Percentiles rank a stretch among this genome's conserved stretches.
Conservation (phyloP, 92 coral and sea anemone genomes). For the Epizoanthus illoricatus region DNA sequence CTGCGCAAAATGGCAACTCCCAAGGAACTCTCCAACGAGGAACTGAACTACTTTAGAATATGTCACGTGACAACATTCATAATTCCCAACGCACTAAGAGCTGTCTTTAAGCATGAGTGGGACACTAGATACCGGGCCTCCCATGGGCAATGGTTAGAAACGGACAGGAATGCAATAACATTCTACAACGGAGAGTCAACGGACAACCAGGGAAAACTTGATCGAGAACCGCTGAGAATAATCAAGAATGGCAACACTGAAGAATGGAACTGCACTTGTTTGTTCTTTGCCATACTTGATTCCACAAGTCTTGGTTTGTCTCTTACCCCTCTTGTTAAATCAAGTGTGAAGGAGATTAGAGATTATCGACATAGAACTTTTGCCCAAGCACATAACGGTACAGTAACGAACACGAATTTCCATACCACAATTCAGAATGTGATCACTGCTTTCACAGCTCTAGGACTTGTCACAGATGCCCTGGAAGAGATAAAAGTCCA, state of each 20-base stretch:
- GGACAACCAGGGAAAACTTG: slow-evolving; percentile 33
- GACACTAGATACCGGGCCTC: slow-evolving; percentile 35
- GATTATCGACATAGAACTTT: slow-evolving; percentile 21
- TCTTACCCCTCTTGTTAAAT: slow-evolving; percentile 4
- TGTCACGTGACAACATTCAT: slow-evolving; percentile 35
- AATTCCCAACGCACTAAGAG: slow-evolving; percentile 46
- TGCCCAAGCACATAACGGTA: slow-evolving; percentile 27
- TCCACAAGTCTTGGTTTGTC: slow-evolving; percentile 45
- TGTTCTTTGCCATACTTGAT: slow-evolving; percentile 54
- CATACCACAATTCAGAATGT: slow-evolving; percentile 20
- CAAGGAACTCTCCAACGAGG: slow-evolving; percentile 21
- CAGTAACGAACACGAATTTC: slow-evolving; percentile 20
- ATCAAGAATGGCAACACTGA: slow-evolving; percentile 44
- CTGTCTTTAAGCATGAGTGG: slow-evolving; percentile 64
- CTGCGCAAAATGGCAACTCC: slow-evolving; percentile 14
- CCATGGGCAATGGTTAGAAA: slow-evolving; percentile 53
- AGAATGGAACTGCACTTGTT: slow-evolving; percentile 59
- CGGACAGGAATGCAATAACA: slow-evolving; percentile 36
- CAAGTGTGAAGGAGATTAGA: slow-evolving; percentile 23
- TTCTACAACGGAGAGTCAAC: slow-evolving; percentile 37
- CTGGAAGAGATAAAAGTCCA: slow-evolving; percentile 29
- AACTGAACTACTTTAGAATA: slow-evolving; percentile 15
- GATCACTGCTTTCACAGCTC: slow-evolving; percentile 15
- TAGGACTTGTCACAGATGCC: slow-evolving; percentile 27
- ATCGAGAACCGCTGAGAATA: slow-evolving; percentile 15